Percentiles rank a stretch among this genome's conserved stretches.
Evolutionary conservation across 2,888 invertebrate species (phyloP).

Genomic region (Amblyjoppa proteus): DNA sequence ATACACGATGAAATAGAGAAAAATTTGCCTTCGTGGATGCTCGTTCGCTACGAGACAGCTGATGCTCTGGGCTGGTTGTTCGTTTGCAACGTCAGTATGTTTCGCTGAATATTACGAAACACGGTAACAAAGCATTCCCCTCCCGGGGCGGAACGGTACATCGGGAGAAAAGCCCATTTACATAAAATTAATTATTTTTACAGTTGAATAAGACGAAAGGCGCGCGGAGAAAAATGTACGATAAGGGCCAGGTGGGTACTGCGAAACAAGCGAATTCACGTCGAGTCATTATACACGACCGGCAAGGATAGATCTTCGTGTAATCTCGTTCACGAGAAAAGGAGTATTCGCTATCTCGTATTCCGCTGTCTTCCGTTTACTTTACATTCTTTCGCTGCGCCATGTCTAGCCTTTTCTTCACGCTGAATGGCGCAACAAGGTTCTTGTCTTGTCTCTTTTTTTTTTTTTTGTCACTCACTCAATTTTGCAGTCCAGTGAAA

Average conservation of each 20-base stretch:
- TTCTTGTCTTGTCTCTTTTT: background rate
- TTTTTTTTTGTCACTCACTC: slow-evolving; percentile 2
- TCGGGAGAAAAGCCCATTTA: slow-evolving; percentile 43
- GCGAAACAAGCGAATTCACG: slow-evolving; percentile 49
- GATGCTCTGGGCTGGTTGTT: slow-evolving; percentile 3
- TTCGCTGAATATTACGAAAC: slow-evolving; percentile 23
- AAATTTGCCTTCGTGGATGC: background rate
- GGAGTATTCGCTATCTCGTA: slow-evolving; percentile 35
- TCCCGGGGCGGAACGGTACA: background rate
- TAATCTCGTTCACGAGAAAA: slow-evolving; percentile 55
- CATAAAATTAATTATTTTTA: slow-evolving; percentile 64
- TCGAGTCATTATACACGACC: slow-evolving; percentile 52
- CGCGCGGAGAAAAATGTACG: slow-evolving; percentile 8
- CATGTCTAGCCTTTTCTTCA: slow-evolving; percentile 10
- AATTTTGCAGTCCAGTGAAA: slow-evolving; percentile 20
- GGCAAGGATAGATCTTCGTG: slow-evolving; percentile 50
- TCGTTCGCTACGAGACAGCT: slow-evolving; percentile 8
- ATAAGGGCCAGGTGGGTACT: background rate
- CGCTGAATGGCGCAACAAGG: slow-evolving; percentile 35
- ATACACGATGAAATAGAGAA: background rate
- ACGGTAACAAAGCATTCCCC: slow-evolving; percentile 38
- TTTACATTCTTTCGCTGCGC: background rate
- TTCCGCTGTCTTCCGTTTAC: slow-evolving; percentile 24
- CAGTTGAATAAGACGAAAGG: slow-evolving; percentile 50
- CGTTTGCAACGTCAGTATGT: background rate